Conservation (phyloP, 2,888 invertebrate genomes). For the Ptychoptera contaminata region DNA sequence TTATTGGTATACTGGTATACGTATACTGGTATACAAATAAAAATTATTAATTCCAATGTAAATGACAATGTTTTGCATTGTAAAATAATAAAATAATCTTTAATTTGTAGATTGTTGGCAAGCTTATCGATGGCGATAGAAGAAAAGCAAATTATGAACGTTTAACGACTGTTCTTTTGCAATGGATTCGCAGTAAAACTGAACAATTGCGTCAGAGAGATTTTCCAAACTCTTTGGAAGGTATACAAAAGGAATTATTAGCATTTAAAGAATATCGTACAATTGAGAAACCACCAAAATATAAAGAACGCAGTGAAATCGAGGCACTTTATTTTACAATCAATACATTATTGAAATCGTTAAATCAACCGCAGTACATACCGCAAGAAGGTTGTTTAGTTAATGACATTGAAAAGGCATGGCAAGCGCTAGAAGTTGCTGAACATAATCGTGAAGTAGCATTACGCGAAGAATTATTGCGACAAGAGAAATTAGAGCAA, state of each 20-base stretch:
- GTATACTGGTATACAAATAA: too few relatives aligned
- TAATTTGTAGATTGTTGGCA: slow-evolving; percentile 71
- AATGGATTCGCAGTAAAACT: slow-evolving; percentile 87
- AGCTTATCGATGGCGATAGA: slow-evolving; percentile 88
- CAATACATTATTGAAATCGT: slow-evolving; percentile 88
- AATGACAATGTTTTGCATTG: too few relatives aligned
- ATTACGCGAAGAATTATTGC: slow-evolving; percentile 70
- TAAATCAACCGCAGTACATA: slow-evolving; percentile 72
- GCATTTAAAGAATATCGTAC: slow-evolving; percentile 92
- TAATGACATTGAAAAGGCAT: slow-evolving; percentile 89
- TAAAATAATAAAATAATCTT: neutral
- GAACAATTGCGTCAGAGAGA: slow-evolving; percentile 64
- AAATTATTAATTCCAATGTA: too few relatives aligned
- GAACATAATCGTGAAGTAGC: slow-evolving; percentile 91
- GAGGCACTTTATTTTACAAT: slow-evolving; percentile 94
- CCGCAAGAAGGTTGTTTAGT: slow-evolving; percentile 83
- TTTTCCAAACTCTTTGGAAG: slow-evolving; percentile 89
- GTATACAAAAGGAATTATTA: slow-evolving; percentile 77
- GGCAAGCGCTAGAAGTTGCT: slow-evolving; percentile 83
- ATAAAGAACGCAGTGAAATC: slow-evolving; percentile 92
- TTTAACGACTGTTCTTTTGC: slow-evolving; percentile 68
- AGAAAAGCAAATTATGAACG: slow-evolving; percentile 80
- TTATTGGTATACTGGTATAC: too few relatives aligned
- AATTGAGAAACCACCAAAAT: slow-evolving; percentile 96
- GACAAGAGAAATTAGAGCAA: slow-evolving; percentile 88